Conservation (phyloP, 2,113 vertebrate genomes). For the Seriola rivoliana region DNA sequence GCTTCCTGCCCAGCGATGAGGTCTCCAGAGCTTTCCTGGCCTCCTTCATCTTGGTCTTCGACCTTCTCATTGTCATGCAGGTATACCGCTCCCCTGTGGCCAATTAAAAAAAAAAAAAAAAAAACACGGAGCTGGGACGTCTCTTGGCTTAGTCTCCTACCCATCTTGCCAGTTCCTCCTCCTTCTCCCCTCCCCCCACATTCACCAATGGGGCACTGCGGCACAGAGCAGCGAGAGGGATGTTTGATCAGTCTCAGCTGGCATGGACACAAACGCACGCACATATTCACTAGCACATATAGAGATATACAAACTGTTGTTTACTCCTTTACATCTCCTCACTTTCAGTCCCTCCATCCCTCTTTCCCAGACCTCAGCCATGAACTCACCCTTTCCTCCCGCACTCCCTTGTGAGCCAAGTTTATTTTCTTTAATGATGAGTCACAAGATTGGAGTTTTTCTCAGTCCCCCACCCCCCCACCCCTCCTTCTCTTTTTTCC, state of each 20-base stretch:
- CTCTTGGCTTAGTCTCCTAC: constrained; percentile 58
- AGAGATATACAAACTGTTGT: constrained; percentile 50
- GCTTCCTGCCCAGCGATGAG: constrained; percentile 98
- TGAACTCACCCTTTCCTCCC: constrained; percentile 32
- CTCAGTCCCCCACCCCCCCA: constrained; percentile 9
- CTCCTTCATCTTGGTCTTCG: constrained; percentile 99
- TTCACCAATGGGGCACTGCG: constrained; percentile 74
- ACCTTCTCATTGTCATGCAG: constrained; percentile 99
- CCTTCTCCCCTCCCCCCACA: constrained; percentile 19
- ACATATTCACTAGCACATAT: constrained; percentile 6
- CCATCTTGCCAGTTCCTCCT: constrained; percentile 48
- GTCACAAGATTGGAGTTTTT: constrained; percentile 66
- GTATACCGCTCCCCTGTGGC: constrained; percentile 83
- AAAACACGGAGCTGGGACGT: constrained; percentile 31
- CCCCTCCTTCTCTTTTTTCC: constrained; percentile 3
- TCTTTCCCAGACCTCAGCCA: constrained; percentile 34
- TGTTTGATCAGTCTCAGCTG: constrained; percentile 69
- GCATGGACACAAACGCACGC: constrained; percentile 32
- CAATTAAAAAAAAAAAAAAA: constrained; percentile 73
- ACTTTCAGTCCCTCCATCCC: constrained; percentile 8
- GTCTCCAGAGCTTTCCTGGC: constrained; percentile 98
- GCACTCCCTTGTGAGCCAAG: constrained; percentile 13
- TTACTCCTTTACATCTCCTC: constrained; percentile 45
- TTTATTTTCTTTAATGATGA: constrained; percentile 74
- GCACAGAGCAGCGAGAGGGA: constrained; percentile 58